Percentiles rank a stretch among this genome's conserved stretches.
Conservation (phyloP, 2,888 invertebrate genomes). For the Drosophila melanocephala region DNA sequence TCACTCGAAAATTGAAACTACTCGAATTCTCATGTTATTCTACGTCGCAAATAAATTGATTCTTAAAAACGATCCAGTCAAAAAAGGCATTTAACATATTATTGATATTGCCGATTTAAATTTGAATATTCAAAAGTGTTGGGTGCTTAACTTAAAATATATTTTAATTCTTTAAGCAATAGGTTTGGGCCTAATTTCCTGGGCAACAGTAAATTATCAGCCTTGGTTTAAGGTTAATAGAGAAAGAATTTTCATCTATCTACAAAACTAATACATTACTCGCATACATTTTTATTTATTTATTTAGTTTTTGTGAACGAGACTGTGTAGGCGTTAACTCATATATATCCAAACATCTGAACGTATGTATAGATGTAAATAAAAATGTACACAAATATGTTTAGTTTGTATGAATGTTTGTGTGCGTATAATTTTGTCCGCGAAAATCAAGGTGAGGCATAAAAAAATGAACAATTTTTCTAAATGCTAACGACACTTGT, state of each 20-base stretch:
- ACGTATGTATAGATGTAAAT: constrained; percentile 13
- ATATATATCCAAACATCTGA: constrained; percentile 29
- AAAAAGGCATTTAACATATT: not conserved
- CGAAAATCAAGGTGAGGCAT: constrained; percentile 78
- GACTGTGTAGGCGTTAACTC: constrained; percentile 15
- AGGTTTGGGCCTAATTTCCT: not conserved
- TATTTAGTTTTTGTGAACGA: constrained; percentile 14
- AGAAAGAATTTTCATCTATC: not conserved
- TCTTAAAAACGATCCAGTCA: not conserved
- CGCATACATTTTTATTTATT: not conserved
- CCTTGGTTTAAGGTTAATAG: constrained; percentile 3
- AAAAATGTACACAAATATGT: constrained; percentile 29
- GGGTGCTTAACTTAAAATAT: too few relatives aligned
- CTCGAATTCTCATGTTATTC: not conserved
- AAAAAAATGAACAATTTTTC: constrained; percentile 62
- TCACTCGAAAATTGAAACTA: not conserved
- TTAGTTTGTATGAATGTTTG: constrained; percentile 7
- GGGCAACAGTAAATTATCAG: not conserved
- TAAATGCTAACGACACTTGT: constrained; percentile 42
- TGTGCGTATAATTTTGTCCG: constrained; percentile 50
- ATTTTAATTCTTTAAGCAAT: too few relatives aligned
- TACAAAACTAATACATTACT: not conserved
- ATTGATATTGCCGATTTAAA: not conserved
- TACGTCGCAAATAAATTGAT: not conserved
- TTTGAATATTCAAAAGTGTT: not conserved